Evolutionary conservation across 2,113 vertebrate genomes (phyloP).

Genomic region (Zonotrichia leucophrys): DNA sequence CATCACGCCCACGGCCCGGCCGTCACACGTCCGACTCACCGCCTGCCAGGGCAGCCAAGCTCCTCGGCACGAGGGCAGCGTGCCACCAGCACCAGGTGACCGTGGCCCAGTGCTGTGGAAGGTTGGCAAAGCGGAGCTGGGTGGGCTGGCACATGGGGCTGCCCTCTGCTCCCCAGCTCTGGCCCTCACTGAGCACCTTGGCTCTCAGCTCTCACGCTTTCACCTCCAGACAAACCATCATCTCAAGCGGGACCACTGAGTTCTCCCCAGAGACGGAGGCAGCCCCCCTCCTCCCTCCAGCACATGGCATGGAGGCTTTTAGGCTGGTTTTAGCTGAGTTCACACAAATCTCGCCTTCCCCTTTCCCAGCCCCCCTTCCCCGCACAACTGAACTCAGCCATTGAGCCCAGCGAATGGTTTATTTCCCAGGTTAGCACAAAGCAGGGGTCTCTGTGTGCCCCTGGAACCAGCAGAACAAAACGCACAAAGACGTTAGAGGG

Average conservation of each 20-base stretch:
- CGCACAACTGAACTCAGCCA: slow-evolving; percentile 30
- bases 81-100: rapidly evolving
- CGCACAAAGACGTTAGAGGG: slow-evolving; percentile 67
- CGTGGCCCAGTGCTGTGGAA: rapidly evolving
- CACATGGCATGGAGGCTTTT: slow-evolving; percentile 37
- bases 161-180: background rate
- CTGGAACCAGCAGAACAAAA: slow-evolving; percentile 73
- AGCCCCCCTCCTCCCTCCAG: slow-evolving; percentile 13
- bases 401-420: slow-evolving; percentile 57
- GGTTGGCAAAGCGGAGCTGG: rapidly evolving
- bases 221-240: background rate
- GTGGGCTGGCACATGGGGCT: rapidly evolving
- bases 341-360: slow-evolving; percentile 49
- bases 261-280: background rate
- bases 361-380: background rate
- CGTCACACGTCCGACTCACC: background rate
- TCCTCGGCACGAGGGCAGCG: rapidly evolving
- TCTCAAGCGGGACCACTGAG: background rate
- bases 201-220: background rate
- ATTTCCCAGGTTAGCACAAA: slow-evolving; percentile 73
- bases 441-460: slow-evolving; percentile 62
- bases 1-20: background rate
- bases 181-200: background rate
- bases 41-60: rapidly evolving
- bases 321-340: slow-evolving; percentile 12